A percentile compares a stretch with the other conserved stretches of the same genome.
Conservation (phyloP, 2,888 invertebrate genomes). For the Agonum fuliginosum region DNA sequence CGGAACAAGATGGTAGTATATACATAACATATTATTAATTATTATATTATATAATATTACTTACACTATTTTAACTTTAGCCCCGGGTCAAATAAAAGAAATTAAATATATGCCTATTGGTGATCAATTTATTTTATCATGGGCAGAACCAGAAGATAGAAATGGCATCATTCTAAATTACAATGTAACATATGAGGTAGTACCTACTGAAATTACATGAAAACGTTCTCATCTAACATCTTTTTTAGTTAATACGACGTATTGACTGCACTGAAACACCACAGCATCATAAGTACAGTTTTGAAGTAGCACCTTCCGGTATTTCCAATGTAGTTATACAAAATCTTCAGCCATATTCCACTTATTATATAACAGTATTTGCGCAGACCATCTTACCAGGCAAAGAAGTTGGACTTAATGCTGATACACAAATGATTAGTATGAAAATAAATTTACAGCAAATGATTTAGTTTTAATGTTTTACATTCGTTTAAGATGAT, state of each 20-base stretch:
- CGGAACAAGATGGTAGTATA: slow-evolving; percentile 25
- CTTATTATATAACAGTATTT: neutral
- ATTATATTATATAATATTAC: neutral
- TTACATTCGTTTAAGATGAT: neutral
- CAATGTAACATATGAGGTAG: slow-evolving; percentile 17
- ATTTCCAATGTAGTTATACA: neutral
- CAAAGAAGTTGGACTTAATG: neutral
- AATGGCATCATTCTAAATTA: slow-evolving; percentile 34
- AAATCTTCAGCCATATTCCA: slow-evolving; percentile 11
- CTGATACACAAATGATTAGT: slow-evolving; percentile 5
- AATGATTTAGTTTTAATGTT: neutral
- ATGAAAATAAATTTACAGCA: neutral
- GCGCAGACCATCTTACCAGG: slow-evolving; percentile 28
- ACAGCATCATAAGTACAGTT: neutral
- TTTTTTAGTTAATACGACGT: slow-evolving; percentile 30
- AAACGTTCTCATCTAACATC: too few species aligned
- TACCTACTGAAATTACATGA: neutral
- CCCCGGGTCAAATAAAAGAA: slow-evolving; percentile 2
- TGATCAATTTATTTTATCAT: neutral
- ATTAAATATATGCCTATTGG: neutral
- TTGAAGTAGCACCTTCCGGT: neutral
- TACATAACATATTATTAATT: neutral
- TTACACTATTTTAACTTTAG: neutral
- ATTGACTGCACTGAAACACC: neutral
- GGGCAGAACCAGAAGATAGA: slow-evolving; percentile 7